Evolutionary conservation across 2,113 vertebrate species (phyloP), one percentile per base, ranked within the genome.

Genomic region (Parotia lawesii): DNA sequence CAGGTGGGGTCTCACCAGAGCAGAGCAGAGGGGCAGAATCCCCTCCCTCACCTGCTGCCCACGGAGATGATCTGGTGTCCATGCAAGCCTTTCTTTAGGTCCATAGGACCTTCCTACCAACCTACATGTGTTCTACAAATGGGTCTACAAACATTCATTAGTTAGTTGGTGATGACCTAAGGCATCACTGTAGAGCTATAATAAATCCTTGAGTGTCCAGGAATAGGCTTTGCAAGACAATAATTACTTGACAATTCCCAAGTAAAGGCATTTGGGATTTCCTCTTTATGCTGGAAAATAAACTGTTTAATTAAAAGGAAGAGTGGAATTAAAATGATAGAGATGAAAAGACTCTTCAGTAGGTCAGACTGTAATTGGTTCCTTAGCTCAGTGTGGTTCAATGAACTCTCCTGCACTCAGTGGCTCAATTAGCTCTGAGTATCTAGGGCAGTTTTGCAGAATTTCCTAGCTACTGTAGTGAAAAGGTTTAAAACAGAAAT

Each of bases 271-370:
- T 80, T 83, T 66, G 15, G 42, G n/a, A 73, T 91, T 91, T 85
- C 44, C 28, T 85, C 57, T 91, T 83, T 83, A n/a, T 86, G 38
- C 56, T 66, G 37, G 65, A 76, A 94, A 93, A 87, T 28, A 97
- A 93, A 66, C 35, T 56, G 45, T 89, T 87, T 87, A 85, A 83
- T 90, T 72, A 87, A 93, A 89, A 91, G 38, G 70, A 91, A 92
- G 58, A 85, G 24, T 77, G 31, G 42, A 83, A 85, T 94, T 74
- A 83, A 77, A 91, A 60, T 45, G 10, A 44, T 71, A 91, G 69
- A 56, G 64, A 90, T 91, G 81, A 93, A 74, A 87, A 67, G 53
- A 83, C 37, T 42, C 38, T 64, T 89, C 48, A 48, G 71, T 28
- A 76, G 71, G 71, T 94, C 64, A 83, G n/a, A n/a, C 20, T 73